Evolutionary conservation across 2,797 vertebrate species (phyloP).

Genomic region (Coendou prehensilis): DNA sequence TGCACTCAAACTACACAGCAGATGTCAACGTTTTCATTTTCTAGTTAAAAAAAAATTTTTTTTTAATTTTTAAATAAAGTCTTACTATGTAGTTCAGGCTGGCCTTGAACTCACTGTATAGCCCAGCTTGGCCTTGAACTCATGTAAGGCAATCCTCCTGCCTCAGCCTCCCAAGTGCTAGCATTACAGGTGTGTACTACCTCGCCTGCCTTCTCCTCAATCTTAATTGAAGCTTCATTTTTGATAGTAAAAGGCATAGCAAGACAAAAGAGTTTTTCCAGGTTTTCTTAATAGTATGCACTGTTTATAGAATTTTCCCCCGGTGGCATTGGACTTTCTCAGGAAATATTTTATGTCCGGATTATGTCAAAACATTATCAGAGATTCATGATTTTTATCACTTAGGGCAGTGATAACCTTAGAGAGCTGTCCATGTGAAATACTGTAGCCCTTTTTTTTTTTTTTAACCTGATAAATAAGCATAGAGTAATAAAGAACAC

Average conservation of each 20-base stretch:
- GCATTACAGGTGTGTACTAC: not conserved
- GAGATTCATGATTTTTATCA: slow-evolving; percentile 21
- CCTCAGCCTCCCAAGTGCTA: not conserved
- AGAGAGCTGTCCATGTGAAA: not conserved
- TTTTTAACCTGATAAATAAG: slow-evolving; percentile 9
- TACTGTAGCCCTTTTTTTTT: not conserved
- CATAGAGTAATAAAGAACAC: not conserved
- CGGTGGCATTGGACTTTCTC: not conserved
- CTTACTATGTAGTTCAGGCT: not conserved
- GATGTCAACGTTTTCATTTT: slow-evolving; percentile 79
- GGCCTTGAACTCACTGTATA: not conserved
- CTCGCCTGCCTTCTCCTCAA: not conserved
- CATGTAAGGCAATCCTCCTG: not conserved
- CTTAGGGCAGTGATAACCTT: not conserved
- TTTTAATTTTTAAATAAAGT: not conserved
- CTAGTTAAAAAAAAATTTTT: not conserved
- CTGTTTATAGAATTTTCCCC: not conserved
- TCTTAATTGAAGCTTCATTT: not conserved
- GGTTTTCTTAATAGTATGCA: not conserved
- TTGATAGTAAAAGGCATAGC: not conserved
- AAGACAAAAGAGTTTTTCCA: not conserved
- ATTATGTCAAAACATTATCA: slow-evolving; percentile 20
- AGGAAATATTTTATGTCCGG: not conserved
- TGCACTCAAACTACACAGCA: slow-evolving; percentile 77
- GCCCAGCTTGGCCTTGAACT: not conserved